Base-by-base conservation (phyloP, 2,888 invertebrate genomes). In the Willowsia nigromaculata region DNA sequence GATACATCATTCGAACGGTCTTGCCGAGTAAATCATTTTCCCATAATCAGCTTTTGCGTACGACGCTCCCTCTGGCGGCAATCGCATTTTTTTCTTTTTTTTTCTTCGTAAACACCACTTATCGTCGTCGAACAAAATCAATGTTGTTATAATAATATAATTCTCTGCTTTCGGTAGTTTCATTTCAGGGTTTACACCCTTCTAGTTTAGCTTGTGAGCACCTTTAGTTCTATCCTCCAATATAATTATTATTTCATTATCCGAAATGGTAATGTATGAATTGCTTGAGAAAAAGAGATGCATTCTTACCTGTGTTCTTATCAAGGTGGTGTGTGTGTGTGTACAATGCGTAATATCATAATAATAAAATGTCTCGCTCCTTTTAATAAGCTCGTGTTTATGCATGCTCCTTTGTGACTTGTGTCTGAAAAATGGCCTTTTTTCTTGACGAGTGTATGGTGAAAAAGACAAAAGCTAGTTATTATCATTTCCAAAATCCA, bases 401-500 rank as follows among this genome's bases (percentile, higher is more conserved):
- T 62, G 30, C 56, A 25, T 78, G 78, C 37, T 25, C n/a, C 53
- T 18, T n/a, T 1, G 18, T 56, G 68, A 25, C 0, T 71, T 71
- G 22, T 1, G 40, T 18, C 22, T 71, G 22, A 25, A 78, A 53
- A 78, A 22, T 53, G 11, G 37, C 56, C n/a, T n/a, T n/a, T 56
- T 11, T 53, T 78, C 33, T 56, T 78, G 78, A 53, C 37, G 78
- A n/a, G n/a, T 56, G 22, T 62, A 40, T 40, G 81, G 81, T 59
- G 43, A 53, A 62, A n/a, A 62, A 81, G 81, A 81, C 78, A 81
- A 81, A n/a, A 81, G 81, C 62, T 37, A 22, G 53, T 83, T 71
- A 83, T 83, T 83, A 83, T 83, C 68, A 83, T 68, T 82, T 83
- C 83, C 71, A 62, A 50, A 80, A 62, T n/a, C 65, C 40, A 71